Percentiles rank a stretch among this genome's conserved stretches.
These are phyloP conservation scores for Leptinotarsa haldemani DNA, from an alignment of 2,888 invertebrate genomes.

Conservation along the genomic window DNA sequence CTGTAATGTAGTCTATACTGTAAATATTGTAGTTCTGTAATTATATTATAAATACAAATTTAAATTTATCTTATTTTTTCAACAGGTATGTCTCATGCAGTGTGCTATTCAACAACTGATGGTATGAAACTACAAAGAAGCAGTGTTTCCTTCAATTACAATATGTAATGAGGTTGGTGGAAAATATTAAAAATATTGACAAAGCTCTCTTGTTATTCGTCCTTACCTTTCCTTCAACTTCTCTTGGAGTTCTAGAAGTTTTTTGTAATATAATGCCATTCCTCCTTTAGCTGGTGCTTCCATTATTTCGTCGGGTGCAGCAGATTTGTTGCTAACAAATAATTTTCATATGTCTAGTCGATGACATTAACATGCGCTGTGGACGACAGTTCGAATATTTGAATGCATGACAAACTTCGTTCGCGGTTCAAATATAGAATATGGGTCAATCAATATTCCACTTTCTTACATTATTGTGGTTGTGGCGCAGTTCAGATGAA, in stretches of 20 bases:
- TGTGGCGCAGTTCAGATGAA: background rate
- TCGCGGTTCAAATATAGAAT: conserved; percentile 13
- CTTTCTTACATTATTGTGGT: background rate
- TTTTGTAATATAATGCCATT: conserved; percentile 63
- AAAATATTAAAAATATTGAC: conserved; percentile 26
- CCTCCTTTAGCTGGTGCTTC: conserved; percentile 49
- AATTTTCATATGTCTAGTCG: background rate
- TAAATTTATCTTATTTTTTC: too few species aligned
- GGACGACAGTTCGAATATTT: conserved; percentile 9
- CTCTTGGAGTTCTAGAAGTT: conserved; percentile 63
- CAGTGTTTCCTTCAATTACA: background rate
- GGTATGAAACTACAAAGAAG: background rate
- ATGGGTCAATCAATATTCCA: conserved; percentile 13
- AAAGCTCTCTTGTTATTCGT: background rate
- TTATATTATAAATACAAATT: too few species aligned
- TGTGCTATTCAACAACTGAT: too few species aligned
- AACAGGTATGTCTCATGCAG: too few species aligned
- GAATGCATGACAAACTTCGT: conserved; percentile 13
- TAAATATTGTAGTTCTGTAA: too few species aligned
- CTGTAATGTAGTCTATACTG: too few species aligned
- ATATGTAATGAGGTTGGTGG: background rate
- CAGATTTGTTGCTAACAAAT: background rate
- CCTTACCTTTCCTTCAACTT: conserved; percentile 63
- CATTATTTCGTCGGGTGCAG: conserved; percentile 30
- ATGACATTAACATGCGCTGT: conserved; percentile 8